phyloP scores from a whole-genome alignment of 2,797 vertebrate species.

The Sebastes glaucus region DNA sequence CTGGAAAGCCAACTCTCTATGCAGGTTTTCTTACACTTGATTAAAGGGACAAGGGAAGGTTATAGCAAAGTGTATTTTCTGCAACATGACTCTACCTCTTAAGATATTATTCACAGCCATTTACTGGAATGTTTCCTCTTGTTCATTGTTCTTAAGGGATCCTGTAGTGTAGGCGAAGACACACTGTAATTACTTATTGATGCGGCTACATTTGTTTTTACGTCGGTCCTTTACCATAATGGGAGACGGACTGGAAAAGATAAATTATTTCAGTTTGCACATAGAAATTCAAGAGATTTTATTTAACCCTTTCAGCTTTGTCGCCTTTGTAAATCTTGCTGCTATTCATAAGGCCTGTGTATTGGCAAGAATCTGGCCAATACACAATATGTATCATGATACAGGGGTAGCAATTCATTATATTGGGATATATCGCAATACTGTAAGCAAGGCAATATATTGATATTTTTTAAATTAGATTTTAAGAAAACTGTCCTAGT shows the following conservation, averaged over 20 bases:
- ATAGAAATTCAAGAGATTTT: not conserved
- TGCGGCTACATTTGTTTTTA: conserved; percentile 74
- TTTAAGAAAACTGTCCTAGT: not conserved
- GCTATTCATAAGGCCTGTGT: not conserved
- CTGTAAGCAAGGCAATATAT: not conserved
- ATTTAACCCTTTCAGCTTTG: not conserved
- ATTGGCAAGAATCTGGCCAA: not conserved
- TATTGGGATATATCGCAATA: no score
- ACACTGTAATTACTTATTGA: conserved; percentile 84
- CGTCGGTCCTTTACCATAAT: conserved; percentile 53
- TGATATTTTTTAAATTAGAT: not conserved
- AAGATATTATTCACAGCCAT: conserved; percentile 40
- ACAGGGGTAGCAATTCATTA: no score
- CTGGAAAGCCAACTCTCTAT: not conserved
- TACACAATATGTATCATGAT: not conserved
- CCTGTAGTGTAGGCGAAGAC: conserved; percentile 55
- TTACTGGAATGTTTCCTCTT: conserved; percentile 50
- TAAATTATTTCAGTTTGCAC: not conserved
- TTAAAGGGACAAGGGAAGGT: conserved; percentile 3
- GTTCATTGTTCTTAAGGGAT: conserved; percentile 72
- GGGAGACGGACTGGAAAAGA: not conserved
- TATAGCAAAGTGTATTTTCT: conserved; percentile 2
- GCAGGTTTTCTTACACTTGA: not conserved
- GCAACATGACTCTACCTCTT: conserved; percentile 4
- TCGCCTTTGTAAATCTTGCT: not conserved